These are phyloP conservation scores for Drosophila mayri DNA, from an alignment of 1,140 invertebrate genomes.

Conservation along the genomic window DNA sequence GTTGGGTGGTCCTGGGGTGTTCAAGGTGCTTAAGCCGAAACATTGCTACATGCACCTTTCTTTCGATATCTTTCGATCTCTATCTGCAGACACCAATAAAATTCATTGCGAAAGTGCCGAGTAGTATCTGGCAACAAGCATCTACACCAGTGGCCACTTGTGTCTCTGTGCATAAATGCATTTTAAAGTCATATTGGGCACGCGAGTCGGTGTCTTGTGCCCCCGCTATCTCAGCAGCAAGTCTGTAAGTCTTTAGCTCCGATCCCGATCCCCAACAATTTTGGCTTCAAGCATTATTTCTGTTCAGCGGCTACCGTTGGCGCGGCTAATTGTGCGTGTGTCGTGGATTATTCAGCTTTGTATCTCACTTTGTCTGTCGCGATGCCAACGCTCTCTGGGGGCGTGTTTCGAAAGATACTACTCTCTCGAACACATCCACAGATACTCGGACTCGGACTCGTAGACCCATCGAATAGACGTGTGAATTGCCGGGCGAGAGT, in stretches of 20 bases:
- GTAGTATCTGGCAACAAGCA: constrained; percentile 65
- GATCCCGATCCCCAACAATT: constrained; percentile 29
- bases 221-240: constrained; percentile 15
- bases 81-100: constrained; percentile 66
- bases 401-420: constrained; percentile 61
- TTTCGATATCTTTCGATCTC: constrained; percentile 27
- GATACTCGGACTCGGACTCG: constrained; percentile 13
- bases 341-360: constrained; percentile 68
- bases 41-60: constrained; percentile 6
- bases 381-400: constrained; percentile 59
- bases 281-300: constrained; percentile 49
- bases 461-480: constrained; percentile 42
- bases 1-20: constrained; percentile 37
- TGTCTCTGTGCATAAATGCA: constrained; percentile 69
- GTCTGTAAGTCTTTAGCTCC: constrained; percentile 1
- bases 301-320: constrained; percentile 38
- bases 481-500: constrained; percentile 53
- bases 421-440: constrained; percentile 41
- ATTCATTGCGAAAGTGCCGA: constrained; percentile 66
- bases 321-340: constrained; percentile 68
- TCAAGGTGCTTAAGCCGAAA: not conserved
- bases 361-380: constrained; percentile 69
- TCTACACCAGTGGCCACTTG: constrained; percentile 47
- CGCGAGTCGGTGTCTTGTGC: constrained; percentile 35
- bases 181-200: constrained; percentile 65